A percentile compares a stretch with the other conserved stretches of the same genome.
phyloP scores from a whole-genome alignment of 2,113 vertebrate genomes.

The Sceloporus tristichus region DNA sequence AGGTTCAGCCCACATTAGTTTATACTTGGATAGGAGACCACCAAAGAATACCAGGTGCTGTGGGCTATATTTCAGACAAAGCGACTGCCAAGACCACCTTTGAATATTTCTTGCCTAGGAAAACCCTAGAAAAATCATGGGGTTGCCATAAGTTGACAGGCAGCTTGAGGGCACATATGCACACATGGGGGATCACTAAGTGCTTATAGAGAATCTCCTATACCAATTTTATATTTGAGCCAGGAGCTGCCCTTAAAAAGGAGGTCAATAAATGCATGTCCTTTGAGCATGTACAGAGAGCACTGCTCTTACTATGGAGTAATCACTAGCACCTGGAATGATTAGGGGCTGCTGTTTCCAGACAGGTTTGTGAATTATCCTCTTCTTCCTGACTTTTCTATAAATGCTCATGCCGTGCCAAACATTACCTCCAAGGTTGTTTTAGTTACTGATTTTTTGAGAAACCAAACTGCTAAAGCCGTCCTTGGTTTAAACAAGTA shows the following conservation, averaged over 20 bases:
- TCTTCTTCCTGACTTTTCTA: background rate
- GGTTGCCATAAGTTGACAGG: too few species aligned
- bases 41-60: too few species aligned
- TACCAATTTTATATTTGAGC: background rate
- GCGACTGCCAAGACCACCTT: too few species aligned
- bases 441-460: conserved; percentile 9
- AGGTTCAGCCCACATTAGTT: too few species aligned
- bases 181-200: too few species aligned
- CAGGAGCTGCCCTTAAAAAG: background rate
- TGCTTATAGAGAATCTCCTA: background rate
- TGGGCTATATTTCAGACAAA: too few species aligned
- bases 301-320: background rate
- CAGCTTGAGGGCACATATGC: too few species aligned
- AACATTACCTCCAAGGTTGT: background rate
- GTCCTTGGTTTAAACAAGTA: background rate
- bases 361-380: background rate
- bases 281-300: background rate
- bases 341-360: background rate
- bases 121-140: too few species aligned
- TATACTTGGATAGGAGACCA: too few species aligned
- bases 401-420: background rate
- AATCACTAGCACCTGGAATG: background rate
- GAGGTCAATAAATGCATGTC: background rate
- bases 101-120: too few species aligned
- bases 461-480: background rate